Percentiles rank a stretch among this genome's conserved stretches.
These are phyloP conservation scores for Galaxea fascicularis DNA, from an alignment of 92 coral and sea anemone genomes.

Conservation along the genomic window DNA sequence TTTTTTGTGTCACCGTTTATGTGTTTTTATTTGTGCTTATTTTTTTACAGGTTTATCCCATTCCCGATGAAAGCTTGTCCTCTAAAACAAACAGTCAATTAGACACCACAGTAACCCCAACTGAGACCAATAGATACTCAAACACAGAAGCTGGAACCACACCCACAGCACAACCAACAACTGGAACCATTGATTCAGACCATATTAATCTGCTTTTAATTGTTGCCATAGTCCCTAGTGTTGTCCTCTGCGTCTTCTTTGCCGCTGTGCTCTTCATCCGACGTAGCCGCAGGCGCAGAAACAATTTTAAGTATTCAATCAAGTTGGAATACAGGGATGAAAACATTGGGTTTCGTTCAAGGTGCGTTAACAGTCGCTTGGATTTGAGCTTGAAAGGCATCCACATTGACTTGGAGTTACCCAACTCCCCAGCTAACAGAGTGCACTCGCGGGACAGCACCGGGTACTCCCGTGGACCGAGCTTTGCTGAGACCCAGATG, in stretches of 20 bases:
- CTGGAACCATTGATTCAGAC: not conserved
- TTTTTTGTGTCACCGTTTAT: not conserved
- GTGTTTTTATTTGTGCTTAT: no score
- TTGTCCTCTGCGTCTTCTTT: constrained; percentile 55
- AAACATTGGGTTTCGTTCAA: constrained; percentile 54
- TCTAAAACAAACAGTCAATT: not conserved
- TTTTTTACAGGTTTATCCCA: not conserved
- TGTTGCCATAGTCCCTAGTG: constrained; percentile 75
- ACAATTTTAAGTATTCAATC: constrained; percentile 71
- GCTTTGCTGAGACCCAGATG: constrained; percentile 71
- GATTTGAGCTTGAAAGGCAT: constrained; percentile 84
- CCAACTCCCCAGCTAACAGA: constrained; percentile 52
- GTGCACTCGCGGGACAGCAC: constrained; percentile 63
- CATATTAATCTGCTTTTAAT: constrained; percentile 59
- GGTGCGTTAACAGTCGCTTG: constrained; percentile 74
- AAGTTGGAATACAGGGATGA: constrained; percentile 82
- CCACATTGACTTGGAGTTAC: constrained; percentile 82
- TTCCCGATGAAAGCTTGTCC: not conserved
- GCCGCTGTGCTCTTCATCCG: constrained; percentile 63
- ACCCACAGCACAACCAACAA: constrained; percentile 23
- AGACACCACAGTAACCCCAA: constrained; percentile 11
- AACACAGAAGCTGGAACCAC: not conserved
- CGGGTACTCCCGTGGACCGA: constrained; percentile 64
- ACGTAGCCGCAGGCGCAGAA: constrained; percentile 58
- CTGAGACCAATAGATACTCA: not conserved